A percentile compares a stretch with the other conserved stretches of the same genome.
phyloP scores from a whole-genome alignment of 2,888 invertebrate genomes.

The Argyresthia albistria region DNA sequence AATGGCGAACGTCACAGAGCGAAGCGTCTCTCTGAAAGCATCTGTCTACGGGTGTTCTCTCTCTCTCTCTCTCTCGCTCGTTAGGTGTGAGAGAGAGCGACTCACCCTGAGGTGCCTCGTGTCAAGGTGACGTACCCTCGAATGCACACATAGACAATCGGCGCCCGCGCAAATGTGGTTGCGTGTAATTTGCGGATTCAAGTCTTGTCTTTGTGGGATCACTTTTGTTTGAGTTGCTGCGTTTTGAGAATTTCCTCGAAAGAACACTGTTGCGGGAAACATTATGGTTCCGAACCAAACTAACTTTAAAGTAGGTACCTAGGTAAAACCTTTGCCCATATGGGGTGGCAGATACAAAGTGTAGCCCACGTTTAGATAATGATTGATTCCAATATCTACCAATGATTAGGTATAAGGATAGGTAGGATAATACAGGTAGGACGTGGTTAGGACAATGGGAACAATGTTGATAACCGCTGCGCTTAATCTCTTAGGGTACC shows the following conservation, averaged over 20 bases:
- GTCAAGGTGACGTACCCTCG: conserved; percentile 63
- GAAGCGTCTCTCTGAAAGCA: conserved; percentile 62
- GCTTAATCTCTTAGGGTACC: no score
- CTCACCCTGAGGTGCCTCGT: conserved; percentile 56
- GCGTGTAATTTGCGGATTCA: conserved; percentile 27
- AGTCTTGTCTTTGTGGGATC: conserved; percentile 5
- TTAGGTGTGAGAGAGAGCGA: conserved; percentile 39
- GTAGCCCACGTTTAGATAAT: no score
- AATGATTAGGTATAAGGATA: no score
- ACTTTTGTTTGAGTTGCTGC: no score
- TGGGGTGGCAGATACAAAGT: background rate
- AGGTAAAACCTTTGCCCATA: background rate
- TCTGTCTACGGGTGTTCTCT: conserved; percentile 42
- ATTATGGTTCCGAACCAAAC: background rate
- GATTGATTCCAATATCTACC: no score
- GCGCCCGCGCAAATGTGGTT: conserved; percentile 26
- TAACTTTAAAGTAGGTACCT: no score
- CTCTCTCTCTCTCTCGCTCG: conserved; percentile 30
- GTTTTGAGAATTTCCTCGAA: background rate
- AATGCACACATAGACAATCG: conserved; percentile 27
- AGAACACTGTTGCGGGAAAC: background rate
- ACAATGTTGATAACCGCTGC: no score
- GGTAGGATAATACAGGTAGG: no score
- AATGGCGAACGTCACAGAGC: no score
- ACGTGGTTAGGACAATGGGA: no score